A percentile compares a stretch with the other conserved stretches of the same genome.
These are phyloP conservation scores for Oopsacas minuta DNA, from an alignment of 37 sponge, comb jelly and placozoan species.

Conservation along the genomic window DNA sequence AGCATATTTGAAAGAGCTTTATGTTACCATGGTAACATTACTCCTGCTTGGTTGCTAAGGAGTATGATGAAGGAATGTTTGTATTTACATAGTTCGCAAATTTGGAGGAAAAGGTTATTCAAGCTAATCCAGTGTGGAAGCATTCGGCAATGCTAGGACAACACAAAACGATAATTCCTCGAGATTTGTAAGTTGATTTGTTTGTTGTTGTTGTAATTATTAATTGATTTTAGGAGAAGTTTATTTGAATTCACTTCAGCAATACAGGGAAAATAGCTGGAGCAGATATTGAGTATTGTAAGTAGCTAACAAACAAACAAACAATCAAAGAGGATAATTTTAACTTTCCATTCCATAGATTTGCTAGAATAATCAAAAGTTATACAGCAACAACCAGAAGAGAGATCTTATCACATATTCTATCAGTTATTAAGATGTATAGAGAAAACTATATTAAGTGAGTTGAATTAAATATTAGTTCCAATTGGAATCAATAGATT, in stretches of 20 bases:
- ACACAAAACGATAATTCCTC: constrained; percentile 98
- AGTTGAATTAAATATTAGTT: too few species aligned
- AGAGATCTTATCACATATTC: constrained; percentile 95
- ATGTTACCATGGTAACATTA: too few species aligned
- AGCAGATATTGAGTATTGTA: constrained; percentile 98
- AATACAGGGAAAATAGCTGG: constrained; percentile 86
- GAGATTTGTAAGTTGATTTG: constrained; percentile 70
- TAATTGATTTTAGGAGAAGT: constrained; percentile 66
- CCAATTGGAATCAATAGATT: too few species aligned
- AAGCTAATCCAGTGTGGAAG: constrained; percentile 95
- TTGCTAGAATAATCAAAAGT: constrained; percentile 96
- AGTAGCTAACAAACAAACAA: constrained; percentile 24
- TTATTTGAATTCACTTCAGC: constrained; percentile 97
- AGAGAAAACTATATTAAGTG: constrained; percentile 40
- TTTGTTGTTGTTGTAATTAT: not conserved
- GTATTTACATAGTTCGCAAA: constrained; percentile 32
- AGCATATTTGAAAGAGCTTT: too few species aligned
- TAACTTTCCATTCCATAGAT: constrained; percentile 35
- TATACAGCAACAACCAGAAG: constrained; percentile 70
- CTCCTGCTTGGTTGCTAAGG: too few species aligned
- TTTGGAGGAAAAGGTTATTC: constrained; percentile 91
- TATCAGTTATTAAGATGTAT: constrained; percentile 85
- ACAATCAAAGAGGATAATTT: too few species aligned
- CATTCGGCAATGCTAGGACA: constrained; percentile 99
- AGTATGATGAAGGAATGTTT: too few species aligned